Conservation (phyloP, 2,888 invertebrate genomes). For the Drosophila engyochracea region DNA sequence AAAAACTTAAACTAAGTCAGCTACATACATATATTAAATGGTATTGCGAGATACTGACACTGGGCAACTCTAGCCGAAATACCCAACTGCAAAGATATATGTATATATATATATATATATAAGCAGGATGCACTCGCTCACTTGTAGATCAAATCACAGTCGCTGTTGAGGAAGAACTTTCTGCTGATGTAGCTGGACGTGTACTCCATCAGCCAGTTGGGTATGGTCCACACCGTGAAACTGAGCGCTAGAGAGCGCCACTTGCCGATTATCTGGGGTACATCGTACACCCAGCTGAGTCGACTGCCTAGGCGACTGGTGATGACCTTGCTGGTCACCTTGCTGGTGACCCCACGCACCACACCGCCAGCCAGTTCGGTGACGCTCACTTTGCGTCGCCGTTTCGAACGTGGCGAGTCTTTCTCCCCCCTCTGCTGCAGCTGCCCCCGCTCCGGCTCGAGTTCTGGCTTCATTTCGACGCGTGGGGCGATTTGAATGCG, state of each 20-base stretch:
- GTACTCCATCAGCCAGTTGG: conserved; percentile 73
- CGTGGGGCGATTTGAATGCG: conserved; percentile 83
- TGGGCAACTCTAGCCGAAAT: background rate
- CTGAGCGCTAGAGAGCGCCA: conserved; percentile 58
- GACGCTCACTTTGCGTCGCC: conserved; percentile 58
- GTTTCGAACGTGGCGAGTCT: conserved; percentile 37
- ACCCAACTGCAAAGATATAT: background rate
- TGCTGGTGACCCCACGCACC: conserved; percentile 61
- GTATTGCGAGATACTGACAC: background rate
- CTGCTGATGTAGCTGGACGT: conserved; percentile 75
- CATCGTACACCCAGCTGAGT: conserved; percentile 66
- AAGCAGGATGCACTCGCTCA: background rate
- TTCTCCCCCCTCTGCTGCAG: background rate
- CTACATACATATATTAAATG: background rate
- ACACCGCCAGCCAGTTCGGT: conserved; percentile 58
- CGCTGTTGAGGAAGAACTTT: conserved; percentile 77
- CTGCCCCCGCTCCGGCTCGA: conserved; percentile 5
- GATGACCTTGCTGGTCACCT: conserved; percentile 52
- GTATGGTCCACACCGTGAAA: conserved; percentile 80
- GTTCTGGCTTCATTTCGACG: conserved; percentile 71
- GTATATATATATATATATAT: background rate
- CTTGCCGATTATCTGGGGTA: conserved; percentile 54
- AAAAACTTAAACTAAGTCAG: background rate
- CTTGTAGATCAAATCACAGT: conserved; percentile 84
- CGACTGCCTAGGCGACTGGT: conserved; percentile 55